Evolutionary conservation across 1,140 invertebrate species (phyloP), one percentile per base, ranked within the genome.

Genomic region (Copidosoma floridanum): DNA sequence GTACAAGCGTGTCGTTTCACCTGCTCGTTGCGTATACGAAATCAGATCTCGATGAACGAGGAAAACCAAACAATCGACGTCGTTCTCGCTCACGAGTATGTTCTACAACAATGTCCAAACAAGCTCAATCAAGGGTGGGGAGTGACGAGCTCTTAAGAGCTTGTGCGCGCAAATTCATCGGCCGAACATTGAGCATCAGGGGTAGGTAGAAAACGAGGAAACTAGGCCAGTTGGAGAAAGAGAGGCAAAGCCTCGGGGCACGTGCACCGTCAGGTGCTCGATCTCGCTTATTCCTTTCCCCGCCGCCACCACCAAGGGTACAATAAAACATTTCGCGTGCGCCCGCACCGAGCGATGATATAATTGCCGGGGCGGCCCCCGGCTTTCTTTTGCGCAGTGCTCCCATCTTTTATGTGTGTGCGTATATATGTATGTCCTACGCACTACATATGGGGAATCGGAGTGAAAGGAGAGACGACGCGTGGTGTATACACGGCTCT

Each of bases 271-370:
- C 47, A 57, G 53, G 47, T 58, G 26, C 32, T 27, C 35, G 12
- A 20, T 48, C 51, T 48, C 32, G 24, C n/a, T 44, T 14, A 27
- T 41, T 52, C 18, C 44, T 26, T 29, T 18, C 29, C 53, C 29
- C 40, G 20, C 26, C 32, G 20, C 12, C 14, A n/a, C 10, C 20
- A 53, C 37, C 50, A 12, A 5, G 32, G 23, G 43, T 68, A 72
- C 71, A 72, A 75, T 76, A 76, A 76, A 76, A 74, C 74, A 75
- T 76, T 76, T 76, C 71, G 72, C 71, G 70, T 74, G 73, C 70
- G 46, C 57, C 44, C 58, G 52, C 38, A 69, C 74, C 71, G 72
- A 69, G 52, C 38, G 70, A 75, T 71, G 72, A 69, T 74, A 76
- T 76, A 76, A 76, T 76, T 76, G 74, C 74, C 68, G 73, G 74